phyloP scores from a whole-genome alignment of 2,113 vertebrate species.

The Gasterosteus aculeatus region DNA sequence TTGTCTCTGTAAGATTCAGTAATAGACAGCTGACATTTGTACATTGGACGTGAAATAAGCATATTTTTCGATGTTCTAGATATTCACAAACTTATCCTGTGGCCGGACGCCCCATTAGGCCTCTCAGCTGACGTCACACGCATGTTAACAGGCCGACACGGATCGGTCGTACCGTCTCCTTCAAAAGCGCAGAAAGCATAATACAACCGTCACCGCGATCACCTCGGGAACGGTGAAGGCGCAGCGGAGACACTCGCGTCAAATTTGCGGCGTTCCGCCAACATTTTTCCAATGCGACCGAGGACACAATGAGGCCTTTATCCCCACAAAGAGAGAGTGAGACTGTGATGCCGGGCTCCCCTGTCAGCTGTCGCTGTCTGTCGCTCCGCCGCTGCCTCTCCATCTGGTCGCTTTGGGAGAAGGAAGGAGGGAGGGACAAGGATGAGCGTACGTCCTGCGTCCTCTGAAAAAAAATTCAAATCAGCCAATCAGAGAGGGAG shows the following conservation, averaged over 20 bases:
- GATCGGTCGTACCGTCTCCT: no score
- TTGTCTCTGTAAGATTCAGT: no score
- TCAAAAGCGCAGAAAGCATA: background rate
- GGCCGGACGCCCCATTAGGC: background rate
- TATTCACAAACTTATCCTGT: background rate
- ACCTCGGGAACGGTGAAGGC: conserved; percentile 27
- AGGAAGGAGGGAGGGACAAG: conserved; percentile 50
- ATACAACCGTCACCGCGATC: conserved; percentile 20
- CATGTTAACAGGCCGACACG: background rate
- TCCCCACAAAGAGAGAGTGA: conserved; percentile 34
- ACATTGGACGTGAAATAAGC: no score
- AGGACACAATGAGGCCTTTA: conserved; percentile 77
- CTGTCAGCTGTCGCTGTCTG: conserved; percentile 71
- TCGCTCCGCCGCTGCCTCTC: conserved; percentile 68
- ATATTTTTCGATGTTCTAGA: conserved; percentile 29
- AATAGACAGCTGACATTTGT: no score
- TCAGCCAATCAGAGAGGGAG: conserved; percentile 54
- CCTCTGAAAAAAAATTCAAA: conserved; percentile 65
- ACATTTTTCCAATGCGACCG: conserved; percentile 63
- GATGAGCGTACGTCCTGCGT: conserved; percentile 67
- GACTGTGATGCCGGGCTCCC: conserved; percentile 69
- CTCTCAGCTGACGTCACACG: background rate
- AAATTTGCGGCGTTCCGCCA: conserved; percentile 56
- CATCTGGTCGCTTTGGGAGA: conserved; percentile 68
- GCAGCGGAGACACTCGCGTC: conserved; percentile 29